A percentile compares a stretch with the other conserved stretches of the same genome.
Conservation (phyloP, 2,113 vertebrate genomes). For the Lagenorhynchus albirostris region DNA sequence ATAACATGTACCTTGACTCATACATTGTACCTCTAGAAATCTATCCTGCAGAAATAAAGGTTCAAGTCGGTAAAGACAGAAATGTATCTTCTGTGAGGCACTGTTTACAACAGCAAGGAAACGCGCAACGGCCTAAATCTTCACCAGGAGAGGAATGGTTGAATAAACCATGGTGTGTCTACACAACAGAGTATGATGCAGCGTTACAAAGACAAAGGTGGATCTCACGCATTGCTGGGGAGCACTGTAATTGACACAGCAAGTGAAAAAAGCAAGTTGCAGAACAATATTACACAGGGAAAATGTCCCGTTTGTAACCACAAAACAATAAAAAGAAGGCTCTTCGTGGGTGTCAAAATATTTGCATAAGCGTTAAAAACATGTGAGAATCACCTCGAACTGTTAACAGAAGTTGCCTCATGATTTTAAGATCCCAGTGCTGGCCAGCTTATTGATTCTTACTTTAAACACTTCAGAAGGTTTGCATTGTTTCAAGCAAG, state of each 20-base stretch:
- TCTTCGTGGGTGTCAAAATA: fast-evolving
- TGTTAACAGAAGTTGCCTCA: background rate
- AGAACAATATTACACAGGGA: background rate
- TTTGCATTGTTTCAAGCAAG: background rate
- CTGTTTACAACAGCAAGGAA: background rate
- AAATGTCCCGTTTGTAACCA: background rate
- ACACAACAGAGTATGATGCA: fast-evolving
- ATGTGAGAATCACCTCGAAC: background rate
- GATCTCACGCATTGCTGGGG: fast-evolving
- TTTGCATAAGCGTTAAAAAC: background rate
- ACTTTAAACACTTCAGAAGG: background rate
- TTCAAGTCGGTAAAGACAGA: background rate
- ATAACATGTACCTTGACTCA: background rate
- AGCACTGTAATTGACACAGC: fast-evolving
- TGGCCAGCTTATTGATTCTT: background rate
- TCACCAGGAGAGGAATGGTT: fast-evolving
- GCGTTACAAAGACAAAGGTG: background rate
- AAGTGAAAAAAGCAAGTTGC: too few relatives aligned
- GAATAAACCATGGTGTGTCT: fast-evolving
- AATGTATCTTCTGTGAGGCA: fast-evolving
- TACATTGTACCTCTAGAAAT: background rate
- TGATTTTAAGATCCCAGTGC: background rate
- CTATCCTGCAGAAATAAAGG: background rate
- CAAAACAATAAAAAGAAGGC: background rate
- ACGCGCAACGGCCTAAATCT: background rate